Evolutionary conservation across 2,113 vertebrate species (phyloP).

Genomic region (Paracanthobrama guichenoti): DNA sequence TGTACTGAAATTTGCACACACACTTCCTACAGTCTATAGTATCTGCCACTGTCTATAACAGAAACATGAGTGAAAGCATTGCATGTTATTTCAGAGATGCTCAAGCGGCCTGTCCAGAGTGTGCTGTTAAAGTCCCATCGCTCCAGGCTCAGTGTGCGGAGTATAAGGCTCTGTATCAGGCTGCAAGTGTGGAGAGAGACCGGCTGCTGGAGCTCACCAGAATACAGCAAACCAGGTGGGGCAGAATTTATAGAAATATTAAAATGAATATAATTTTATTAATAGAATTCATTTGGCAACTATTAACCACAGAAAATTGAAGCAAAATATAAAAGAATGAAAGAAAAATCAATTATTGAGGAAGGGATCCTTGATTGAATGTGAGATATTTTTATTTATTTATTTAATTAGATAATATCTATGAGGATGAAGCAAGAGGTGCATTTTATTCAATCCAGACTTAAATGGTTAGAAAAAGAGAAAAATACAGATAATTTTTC

Average conservation of each 20-base stretch:
- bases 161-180: slow-evolving; percentile 74
- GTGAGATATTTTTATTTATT: too few relatives aligned
- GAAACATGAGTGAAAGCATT: background rate
- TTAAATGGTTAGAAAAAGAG: too few relatives aligned
- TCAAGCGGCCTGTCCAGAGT: slow-evolving; percentile 45
- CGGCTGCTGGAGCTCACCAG: slow-evolving; percentile 76
- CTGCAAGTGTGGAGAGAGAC: slow-evolving; percentile 75
- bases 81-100: background rate
- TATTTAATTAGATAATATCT: too few relatives aligned
- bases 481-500: too few relatives aligned
- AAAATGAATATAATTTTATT: too few relatives aligned
- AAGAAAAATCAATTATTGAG: too few relatives aligned
- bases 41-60: background rate
- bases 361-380: too few relatives aligned
- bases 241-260: background rate
- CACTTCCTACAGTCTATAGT: background rate
- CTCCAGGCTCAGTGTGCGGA: slow-evolving; percentile 72
- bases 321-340: too few relatives aligned
- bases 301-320: background rate
- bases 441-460: too few relatives aligned
- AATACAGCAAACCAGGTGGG: slow-evolving; percentile 79
- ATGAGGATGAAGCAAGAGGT: too few relatives aligned
- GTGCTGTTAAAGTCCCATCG: slow-evolving; percentile 57
- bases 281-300: background rate
- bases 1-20: background rate